These are phyloP conservation scores for Eonycteris spelaea DNA, from an alignment of 2,113 vertebrate genomes.

Conservation along the genomic window DNA sequence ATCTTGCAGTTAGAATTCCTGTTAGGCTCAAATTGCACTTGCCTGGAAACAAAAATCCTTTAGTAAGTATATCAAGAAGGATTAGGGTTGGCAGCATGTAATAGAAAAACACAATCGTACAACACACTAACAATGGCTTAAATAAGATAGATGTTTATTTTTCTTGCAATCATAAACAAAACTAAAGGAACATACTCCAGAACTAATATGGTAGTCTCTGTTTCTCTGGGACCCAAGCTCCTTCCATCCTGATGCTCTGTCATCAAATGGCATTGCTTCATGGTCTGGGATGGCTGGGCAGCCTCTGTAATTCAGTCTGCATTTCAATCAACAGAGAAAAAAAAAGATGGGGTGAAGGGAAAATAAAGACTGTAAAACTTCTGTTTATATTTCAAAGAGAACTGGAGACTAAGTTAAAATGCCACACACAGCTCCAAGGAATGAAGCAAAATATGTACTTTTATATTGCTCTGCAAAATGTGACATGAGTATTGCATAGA, in stretches of 20 bases:
- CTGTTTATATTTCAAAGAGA: not conserved
- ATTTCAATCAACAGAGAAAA: not conserved
- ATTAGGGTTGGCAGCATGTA: not conserved
- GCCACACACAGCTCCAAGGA: not conserved
- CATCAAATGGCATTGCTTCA: not conserved
- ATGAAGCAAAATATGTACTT: not conserved
- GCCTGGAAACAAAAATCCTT: not conserved
- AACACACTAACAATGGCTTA: not conserved
- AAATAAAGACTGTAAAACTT: not conserved
- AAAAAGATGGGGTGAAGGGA: not conserved
- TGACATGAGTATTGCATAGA: not conserved
- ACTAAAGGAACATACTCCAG: not conserved
- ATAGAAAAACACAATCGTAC: not conserved
- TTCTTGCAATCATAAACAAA: not conserved
- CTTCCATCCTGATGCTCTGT: not conserved
- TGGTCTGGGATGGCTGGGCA: not conserved
- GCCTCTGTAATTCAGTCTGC: not conserved
- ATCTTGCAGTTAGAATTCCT: not conserved
- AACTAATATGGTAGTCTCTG: not conserved
- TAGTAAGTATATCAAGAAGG: not conserved
- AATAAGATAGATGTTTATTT: constrained; percentile 29
- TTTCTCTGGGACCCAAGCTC: not conserved
- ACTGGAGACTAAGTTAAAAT: not conserved
- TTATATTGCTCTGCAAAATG: not conserved
- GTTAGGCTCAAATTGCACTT: not conserved